Evolutionary conservation across 2,113 vertebrate genomes (phyloP).

Genomic region (Genyomyrus donnyi): DNA sequence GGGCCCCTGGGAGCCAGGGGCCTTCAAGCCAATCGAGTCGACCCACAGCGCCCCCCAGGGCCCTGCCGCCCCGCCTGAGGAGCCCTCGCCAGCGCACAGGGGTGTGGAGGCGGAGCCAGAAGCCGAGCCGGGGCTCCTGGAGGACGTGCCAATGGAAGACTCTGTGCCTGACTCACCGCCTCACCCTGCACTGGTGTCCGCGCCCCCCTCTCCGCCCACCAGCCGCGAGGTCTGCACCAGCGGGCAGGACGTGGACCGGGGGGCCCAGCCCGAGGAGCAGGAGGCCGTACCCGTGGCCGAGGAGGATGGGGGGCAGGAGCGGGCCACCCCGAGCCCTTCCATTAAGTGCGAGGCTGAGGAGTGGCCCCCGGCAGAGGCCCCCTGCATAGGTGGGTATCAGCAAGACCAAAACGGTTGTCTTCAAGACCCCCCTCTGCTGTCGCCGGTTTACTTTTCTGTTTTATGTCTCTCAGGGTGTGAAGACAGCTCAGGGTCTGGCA

Average conservation of each 20-base stretch:
- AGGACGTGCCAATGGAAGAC: neutral
- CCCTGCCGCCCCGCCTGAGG: neutral
- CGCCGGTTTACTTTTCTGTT: neutral
- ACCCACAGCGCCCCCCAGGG: constrained; percentile 18
- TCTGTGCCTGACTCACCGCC: neutral
- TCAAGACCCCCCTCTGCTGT: neutral
- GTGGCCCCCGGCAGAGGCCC: constrained; percentile 58
- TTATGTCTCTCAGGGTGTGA: constrained; percentile 72
- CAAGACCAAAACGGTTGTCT: neutral
- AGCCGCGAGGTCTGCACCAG: constrained; percentile 27
- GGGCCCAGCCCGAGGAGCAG: constrained; percentile 36
- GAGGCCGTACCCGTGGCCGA: constrained; percentile 59
- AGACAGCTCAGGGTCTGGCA: constrained; percentile 81
- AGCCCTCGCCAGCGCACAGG: constrained; percentile 15
- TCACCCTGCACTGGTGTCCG: constrained; percentile 19
- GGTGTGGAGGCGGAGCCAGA: constrained; percentile 39
- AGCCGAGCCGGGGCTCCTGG: constrained; percentile 10
- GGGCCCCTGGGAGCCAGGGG: constrained; percentile 78
- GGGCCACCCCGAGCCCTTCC: constrained; percentile 51
- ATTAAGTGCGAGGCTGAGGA: constrained; percentile 64
- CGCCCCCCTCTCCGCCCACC: constrained; percentile 26
- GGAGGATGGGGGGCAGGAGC: constrained; percentile 57
- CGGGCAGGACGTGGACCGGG: constrained; percentile 25
- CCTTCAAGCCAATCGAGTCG: constrained; percentile 43
- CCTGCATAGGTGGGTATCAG: constrained; percentile 49